Evolutionary conservation across 2,797 vertebrate species (phyloP), one percentile per base, ranked within the genome.

Genomic region (Centroberyx gerrardi): DNA sequence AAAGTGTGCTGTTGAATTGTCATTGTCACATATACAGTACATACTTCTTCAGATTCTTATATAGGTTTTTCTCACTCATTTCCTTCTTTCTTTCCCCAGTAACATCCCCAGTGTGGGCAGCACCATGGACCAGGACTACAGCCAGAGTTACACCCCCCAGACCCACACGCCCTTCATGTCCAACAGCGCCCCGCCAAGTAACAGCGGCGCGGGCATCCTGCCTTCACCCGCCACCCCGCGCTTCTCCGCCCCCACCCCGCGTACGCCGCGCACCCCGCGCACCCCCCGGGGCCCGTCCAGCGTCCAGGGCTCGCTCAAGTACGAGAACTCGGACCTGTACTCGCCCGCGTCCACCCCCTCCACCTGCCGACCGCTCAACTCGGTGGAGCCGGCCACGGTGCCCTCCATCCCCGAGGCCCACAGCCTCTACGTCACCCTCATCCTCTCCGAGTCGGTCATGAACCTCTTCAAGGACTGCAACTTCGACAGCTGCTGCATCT

Each of bases 391-490:
- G 0, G 96, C 97, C 33, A 99, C 98, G 0, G 97, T 98, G 58
- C 97, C 98, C 67, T 97, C 98, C 55, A 96, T 99, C 82, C 98
- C 98, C 0, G 98, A 99, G 93, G 98, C 98, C 17, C 98, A 99
- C 94, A 99, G 98, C 93, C 97, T 99, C 62, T 99, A 99, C 10
- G 98, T 99, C 68, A 99, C 97, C 64, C 98, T 99, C 92, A 99
- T 99, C 90, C 97, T 99, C 77, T 99, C 98, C 0, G 98, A 99
- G 88, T 99, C 98, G 0, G 97, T 99, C 84, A 97, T 98, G 97
- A 99, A 99, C 81, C 97, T 99, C 83, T 99, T 98, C 93, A 98
- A 98, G 88, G 98, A 99, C 95, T 99, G 98, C 88, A 99, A 98
- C 95, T 99, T 99, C 54, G 98, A 99, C 95, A 99, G 98, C 96